Evolutionary conservation across 1,140 invertebrate genomes (phyloP), one percentile per base, ranked within the genome.

Genomic region (Diorhabda sublineata): DNA sequence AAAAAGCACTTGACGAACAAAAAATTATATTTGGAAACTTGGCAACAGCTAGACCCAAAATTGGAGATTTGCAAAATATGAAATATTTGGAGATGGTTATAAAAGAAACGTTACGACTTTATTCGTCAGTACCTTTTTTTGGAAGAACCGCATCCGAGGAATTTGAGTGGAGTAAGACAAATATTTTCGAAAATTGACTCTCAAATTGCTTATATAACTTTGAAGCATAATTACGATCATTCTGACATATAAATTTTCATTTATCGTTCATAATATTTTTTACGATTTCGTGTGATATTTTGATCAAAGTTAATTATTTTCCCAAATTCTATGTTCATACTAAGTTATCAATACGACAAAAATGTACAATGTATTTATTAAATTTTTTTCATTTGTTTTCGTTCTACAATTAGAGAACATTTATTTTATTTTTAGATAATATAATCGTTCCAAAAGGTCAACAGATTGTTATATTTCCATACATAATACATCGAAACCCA

Each of bases 401-500:
- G n/a, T 52, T 52, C 4, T 52, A 1, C 1, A 26, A 26, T 26
- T 26, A 26, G 26, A 26, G 26, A 26, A 26, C 45, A 52, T 9
- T 52, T 45, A 56, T 52, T 62, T 63, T 41, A 59, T 42, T 26
- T 66, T 43, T 2, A 62, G n/a, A 7, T 43, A 58, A 57, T 52
- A 52, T 8, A 3, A 68, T 52, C 2, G 63, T 74, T 4, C 73
- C 70, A n/a, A 71, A 71, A 64, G 63, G 64, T 43, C 42, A 42
- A 9, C 11, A 74, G 78, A 2, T 78, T 88, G 3, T 78, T 84
- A 0, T 82, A 84, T 0, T 80, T 80, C 63, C 88, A 85, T 69
- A 76, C 93, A 69, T 66, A 6, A 52, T 93, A 52, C 93, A 95
- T 78, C 83, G 89, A 64, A 84, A 90, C 75, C 81, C 85, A 2